Evolutionary conservation across 2,113 vertebrate genomes (phyloP).

Genomic region (Neolamprologus sp.): DNA sequence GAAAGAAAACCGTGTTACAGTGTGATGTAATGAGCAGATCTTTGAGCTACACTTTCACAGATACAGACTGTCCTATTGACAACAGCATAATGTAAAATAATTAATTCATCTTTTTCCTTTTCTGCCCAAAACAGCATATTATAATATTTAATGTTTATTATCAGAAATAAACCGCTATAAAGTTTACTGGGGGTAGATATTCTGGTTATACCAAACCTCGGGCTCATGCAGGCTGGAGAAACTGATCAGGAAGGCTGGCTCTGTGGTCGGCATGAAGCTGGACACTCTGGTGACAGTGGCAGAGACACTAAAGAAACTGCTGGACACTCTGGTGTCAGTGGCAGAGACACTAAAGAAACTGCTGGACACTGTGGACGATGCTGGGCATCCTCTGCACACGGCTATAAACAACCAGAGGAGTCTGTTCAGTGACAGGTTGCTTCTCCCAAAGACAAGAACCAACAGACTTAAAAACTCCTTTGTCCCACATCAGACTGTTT

Average conservation of each 20-base stretch:
- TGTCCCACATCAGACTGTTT: too few species aligned
- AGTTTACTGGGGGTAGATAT: not conserved
- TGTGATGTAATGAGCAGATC: not conserved
- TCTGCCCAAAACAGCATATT: not conserved
- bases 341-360: not conserved
- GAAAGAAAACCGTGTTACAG: not conserved
- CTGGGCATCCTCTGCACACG: not conserved
- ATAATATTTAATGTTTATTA: not conserved
- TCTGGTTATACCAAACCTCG: not conserved
- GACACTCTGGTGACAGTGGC: not conserved
- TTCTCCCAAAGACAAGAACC: rapidly evolving
- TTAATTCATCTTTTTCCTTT: not conserved
- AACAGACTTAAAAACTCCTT: not conserved
- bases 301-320: not conserved
- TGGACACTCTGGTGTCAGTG: too few species aligned
- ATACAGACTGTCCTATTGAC: not conserved
- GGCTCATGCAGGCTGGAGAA: not conserved
- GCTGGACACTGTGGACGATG: not conserved
- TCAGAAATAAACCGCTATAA: not conserved
- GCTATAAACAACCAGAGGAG: rapidly evolving
- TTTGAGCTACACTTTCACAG: not conserved
- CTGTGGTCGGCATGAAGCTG: not conserved
- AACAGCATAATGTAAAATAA: not conserved
- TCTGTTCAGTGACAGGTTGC: not conserved
- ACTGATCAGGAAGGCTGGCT: not conserved